A percentile compares a stretch with the other conserved stretches of the same genome.
Conservation (phyloP, 2,113 vertebrate genomes). For the Australoheros scitulus region DNA sequence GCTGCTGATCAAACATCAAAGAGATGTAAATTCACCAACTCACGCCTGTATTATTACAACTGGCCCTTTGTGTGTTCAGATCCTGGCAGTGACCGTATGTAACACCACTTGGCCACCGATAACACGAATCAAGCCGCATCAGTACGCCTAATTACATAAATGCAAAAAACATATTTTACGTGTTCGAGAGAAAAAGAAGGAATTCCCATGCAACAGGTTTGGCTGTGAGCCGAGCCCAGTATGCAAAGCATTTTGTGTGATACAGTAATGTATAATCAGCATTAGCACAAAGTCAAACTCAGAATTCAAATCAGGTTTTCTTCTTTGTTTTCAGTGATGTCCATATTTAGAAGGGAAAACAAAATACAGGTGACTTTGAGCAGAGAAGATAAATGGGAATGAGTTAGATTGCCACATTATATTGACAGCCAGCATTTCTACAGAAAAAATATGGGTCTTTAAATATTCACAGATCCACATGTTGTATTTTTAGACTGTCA, state of each 20-base stretch:
- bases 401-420: too few relatives aligned
- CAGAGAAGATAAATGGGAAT: not conserved
- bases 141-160: not conserved
- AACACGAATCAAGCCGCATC: not conserved
- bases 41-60: not conserved
- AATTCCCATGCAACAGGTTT: not conserved
- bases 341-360: slow-evolving; percentile 2
- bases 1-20: slow-evolving; percentile 2
- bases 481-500: slow-evolving; percentile 25
- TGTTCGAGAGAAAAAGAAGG: not conserved
- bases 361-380: not conserved
- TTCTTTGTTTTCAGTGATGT: not conserved
- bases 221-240: not conserved
- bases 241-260: slow-evolving; percentile 10
- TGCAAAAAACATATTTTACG: not conserved
- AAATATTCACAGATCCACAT: slow-evolving; percentile 15
- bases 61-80: not conserved
- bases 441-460: slow-evolving; percentile 1
- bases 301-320: not conserved
- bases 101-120: not conserved
- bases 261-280: not conserved
- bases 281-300: not conserved
- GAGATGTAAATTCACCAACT: not conserved
- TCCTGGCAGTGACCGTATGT: not conserved
- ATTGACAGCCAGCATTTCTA: not conserved